Evolutionary conservation across 2,113 vertebrate genomes (phyloP).

Genomic region (Microtus montanus): DNA sequence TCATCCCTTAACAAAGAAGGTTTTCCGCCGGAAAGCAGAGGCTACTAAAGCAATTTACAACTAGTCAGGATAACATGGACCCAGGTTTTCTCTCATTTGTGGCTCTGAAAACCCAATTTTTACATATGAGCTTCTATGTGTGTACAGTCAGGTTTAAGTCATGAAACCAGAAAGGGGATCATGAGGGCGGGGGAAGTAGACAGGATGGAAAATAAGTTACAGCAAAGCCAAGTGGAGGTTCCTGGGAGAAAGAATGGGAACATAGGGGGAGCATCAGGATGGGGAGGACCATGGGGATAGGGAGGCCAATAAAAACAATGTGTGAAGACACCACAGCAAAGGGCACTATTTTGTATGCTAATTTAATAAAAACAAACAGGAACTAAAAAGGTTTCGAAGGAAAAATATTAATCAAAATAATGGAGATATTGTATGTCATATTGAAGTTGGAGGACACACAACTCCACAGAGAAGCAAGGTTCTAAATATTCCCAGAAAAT

Average conservation of each 20-base stretch:
- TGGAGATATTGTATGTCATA: not conserved
- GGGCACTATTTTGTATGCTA: not conserved
- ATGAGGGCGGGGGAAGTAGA: not conserved
- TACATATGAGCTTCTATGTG: not conserved
- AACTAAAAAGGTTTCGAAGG: not conserved
- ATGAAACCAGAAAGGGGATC: not conserved
- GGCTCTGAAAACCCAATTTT: too few species aligned
- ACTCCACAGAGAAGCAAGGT: not conserved
- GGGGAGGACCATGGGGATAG: not conserved
- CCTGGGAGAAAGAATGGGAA: not conserved
- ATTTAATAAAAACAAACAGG: not conserved
- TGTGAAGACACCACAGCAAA: too few species aligned
- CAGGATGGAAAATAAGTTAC: too few species aligned
- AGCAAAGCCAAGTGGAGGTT: not conserved
- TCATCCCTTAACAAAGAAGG: not conserved
- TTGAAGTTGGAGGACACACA: not conserved
- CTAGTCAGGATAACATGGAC: not conserved
- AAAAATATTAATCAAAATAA: not conserved
- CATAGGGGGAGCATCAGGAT: not conserved
- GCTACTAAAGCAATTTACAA: too few species aligned
- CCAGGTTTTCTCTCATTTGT: not conserved
- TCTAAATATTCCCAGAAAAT: not conserved
- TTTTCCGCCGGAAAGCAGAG: not conserved
- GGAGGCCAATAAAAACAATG: not conserved
- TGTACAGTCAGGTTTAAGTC: not conserved